These are phyloP conservation scores for Nyctereutes procyonoides DNA, from an alignment of 2,113 vertebrate species.

Conservation along the genomic window DNA sequence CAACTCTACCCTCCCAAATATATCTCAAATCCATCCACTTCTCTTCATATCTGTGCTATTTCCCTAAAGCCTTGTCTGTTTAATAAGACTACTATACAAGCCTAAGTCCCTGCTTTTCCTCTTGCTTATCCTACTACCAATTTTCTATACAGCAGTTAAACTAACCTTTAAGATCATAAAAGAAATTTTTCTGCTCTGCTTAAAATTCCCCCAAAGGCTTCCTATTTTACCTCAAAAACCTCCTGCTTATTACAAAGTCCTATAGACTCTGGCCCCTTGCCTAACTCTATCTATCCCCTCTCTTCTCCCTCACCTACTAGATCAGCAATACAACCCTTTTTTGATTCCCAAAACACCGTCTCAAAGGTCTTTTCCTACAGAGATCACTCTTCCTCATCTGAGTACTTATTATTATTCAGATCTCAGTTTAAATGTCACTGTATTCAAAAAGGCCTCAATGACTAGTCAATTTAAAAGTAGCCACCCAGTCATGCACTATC, in stretches of 20 bases:
- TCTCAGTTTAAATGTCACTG: conserved; percentile 39
- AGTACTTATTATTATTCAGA: conserved; percentile 35
- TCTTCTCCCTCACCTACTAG: neutral
- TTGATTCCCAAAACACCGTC: neutral
- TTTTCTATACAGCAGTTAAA: neutral
- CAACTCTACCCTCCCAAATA: neutral
- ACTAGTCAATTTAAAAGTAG: conserved; percentile 48
- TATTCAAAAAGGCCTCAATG: conserved; percentile 33
- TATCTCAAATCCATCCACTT: neutral
- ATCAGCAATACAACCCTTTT: neutral
- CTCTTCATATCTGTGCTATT: neutral
- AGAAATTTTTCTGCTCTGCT: neutral
- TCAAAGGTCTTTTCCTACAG: neutral
- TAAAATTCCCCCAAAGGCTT: conserved; percentile 16
- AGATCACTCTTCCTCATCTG: neutral
- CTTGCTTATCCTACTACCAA: neutral
- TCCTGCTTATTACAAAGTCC: neutral
- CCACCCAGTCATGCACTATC: neutral
- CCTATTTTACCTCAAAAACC: conserved; percentile 38
- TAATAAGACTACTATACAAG: neutral
- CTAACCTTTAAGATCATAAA: neutral
- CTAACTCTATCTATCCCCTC: neutral
- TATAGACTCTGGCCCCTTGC: neutral
- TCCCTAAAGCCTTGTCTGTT: neutral
- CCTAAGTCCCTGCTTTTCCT: neutral